These are phyloP conservation scores for Mastigias papua DNA, from an alignment of 30 jellyfish, hydroid and myxozoan species.

Conservation along the genomic window DNA sequence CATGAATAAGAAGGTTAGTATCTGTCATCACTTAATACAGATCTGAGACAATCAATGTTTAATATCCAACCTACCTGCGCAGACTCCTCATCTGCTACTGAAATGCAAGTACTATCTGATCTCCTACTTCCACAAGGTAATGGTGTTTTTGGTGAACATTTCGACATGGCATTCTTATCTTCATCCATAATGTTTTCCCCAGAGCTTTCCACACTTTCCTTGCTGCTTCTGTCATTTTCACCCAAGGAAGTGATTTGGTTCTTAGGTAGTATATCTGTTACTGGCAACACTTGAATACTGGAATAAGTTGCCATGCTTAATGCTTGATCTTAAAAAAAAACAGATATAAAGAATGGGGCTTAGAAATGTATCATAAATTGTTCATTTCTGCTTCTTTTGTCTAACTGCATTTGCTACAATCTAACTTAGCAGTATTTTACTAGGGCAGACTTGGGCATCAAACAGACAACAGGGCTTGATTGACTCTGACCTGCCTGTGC, in stretches of 20 bases:
- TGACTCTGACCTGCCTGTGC: no score
- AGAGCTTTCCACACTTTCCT: neutral
- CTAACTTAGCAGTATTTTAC: no score
- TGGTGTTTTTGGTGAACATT: neutral
- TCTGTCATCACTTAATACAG: no score
- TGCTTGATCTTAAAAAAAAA: no score
- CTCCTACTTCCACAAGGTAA: neutral
- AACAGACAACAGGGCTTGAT: no score
- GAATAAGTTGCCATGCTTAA: constrained; percentile 1
- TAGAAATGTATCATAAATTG: no score
- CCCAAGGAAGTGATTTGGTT: neutral
- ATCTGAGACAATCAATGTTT: neutral
- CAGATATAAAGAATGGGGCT: no score
- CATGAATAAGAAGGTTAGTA: no score
- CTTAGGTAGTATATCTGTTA: neutral
- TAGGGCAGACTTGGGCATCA: no score
- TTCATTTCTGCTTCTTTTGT: no score
- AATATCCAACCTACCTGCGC: neutral
- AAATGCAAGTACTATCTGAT: neutral
- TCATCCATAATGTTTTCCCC: neutral
- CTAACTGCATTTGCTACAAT: no score
- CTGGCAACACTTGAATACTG: constrained; percentile 8
- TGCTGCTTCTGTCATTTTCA: neutral
- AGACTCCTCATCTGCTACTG: neutral
- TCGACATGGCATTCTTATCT: neutral